A percentile compares a stretch with the other conserved stretches of the same genome.
These are phyloP conservation scores for Arion vulgaris DNA, from an alignment of 1,140 invertebrate species.

Conservation along the genomic window DNA sequence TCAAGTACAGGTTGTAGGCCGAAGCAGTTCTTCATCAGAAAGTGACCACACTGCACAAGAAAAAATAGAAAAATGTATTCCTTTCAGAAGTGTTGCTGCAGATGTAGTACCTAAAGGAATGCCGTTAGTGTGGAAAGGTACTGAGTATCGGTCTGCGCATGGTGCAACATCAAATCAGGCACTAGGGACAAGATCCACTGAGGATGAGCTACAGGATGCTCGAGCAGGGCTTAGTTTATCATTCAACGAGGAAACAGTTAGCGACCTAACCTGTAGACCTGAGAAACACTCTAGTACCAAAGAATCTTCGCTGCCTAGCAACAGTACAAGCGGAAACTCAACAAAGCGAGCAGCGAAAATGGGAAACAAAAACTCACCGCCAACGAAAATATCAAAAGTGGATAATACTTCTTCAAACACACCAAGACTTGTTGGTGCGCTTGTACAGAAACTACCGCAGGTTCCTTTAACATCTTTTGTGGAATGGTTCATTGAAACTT, in stretches of 20 bases:
- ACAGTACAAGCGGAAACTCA: conserved; percentile 6
- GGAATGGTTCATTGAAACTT: conserved; percentile 40
- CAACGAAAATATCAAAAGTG: conserved; percentile 25
- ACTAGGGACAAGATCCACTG: no score
- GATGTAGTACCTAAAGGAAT: background rate
- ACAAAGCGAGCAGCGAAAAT: background rate
- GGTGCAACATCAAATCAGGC: no score
- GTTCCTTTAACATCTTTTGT: conserved; percentile 35
- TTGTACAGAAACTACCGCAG: conserved; percentile 16
- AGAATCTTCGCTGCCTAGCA: background rate
- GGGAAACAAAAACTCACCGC: conserved; percentile 26
- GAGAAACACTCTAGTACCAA: background rate
- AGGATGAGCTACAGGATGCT: no score
- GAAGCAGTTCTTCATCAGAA: background rate
- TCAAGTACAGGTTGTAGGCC: background rate
- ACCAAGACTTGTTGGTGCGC: background rate
- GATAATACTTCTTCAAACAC: background rate
- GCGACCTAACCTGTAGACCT: background rate
- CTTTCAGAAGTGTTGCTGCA: background rate
- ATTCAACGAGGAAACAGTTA: background rate
- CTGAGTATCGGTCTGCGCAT: no score
- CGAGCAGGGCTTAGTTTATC: background rate
- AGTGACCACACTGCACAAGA: background rate
- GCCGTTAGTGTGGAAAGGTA: background rate
- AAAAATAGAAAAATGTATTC: no score